Evolutionary conservation across 2,888 invertebrate species (phyloP), one percentile per base, ranked within the genome.

Genomic region (Parnassius mnemosyne): DNA sequence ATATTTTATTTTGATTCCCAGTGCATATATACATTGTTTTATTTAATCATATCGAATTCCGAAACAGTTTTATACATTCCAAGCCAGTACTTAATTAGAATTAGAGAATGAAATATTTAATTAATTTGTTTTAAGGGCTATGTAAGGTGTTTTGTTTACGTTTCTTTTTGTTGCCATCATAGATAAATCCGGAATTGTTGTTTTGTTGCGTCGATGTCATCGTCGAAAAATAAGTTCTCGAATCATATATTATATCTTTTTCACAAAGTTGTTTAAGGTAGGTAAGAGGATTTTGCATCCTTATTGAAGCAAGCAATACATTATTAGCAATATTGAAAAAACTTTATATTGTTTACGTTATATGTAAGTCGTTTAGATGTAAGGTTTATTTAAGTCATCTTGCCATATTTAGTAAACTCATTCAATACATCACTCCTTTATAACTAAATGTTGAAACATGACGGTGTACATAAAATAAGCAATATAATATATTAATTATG

Each of bases 81-180:
- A 79, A 71, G 68, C 74, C 79, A 81, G 87, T 88, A 88, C 87
- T 88, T 88, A 88, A 88, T 75, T 87, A 85, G 75, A 62, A 42
- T 69, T 65, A 75, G 69, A 65, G 56, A 60, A 50, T 25, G 50
- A 42, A 10, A 46, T 51, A 52, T 56, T 34, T 34, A 7, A 34
- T 34, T 7, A 34, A 1, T 34, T 34, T 34, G 34, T 34, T 34
- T 34, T 34, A 34, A 34, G 7, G 7, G 34, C 5, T 5, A 7
- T 34, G 34, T 34, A 34, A 34, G 34, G 34, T 34, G 3, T 34
- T 34, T 34, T 34, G 5, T 34, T 34, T 34, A 34, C 34, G 34
- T 34, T 34, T 34, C 34, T 34, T 34, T 34, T 34, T 34, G 1
- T 34, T 7, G 7, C 34, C 34, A 34, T 34, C 34, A 34, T 34